Percentiles rank a stretch among this genome's conserved stretches.
Evolutionary conservation across 2,797 vertebrate species (phyloP).

Genomic region (Urophycis tenuis): DNA sequence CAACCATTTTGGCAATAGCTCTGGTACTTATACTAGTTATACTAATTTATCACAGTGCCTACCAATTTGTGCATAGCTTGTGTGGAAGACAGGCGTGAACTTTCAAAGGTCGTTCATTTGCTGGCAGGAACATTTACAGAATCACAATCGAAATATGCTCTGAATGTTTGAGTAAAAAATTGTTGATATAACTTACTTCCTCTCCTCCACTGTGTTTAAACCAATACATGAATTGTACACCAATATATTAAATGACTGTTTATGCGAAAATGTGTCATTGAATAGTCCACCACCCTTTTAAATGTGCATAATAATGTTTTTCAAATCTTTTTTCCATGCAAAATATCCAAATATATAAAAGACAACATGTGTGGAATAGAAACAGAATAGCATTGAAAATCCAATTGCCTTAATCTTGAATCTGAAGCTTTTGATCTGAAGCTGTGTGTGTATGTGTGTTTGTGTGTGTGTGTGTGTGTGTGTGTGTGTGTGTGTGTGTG

Average conservation of each 20-base stretch:
- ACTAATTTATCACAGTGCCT: background rate
- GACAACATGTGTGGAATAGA: no score
- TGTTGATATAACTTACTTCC: background rate
- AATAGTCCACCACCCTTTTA: no score
- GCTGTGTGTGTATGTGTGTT: no score
- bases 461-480: no score
- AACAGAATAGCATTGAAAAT: background rate
- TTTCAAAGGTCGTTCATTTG: background rate
- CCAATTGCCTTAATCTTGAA: background rate
- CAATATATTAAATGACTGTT: background rate
- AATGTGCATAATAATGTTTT: background rate
- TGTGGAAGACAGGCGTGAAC: background rate
- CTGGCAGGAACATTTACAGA: background rate
- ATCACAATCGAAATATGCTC: background rate
- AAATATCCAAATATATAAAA: background rate
- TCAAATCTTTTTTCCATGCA: background rate
- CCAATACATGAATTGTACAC: background rate
- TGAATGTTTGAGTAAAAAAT: background rate
- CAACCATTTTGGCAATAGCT: background rate
- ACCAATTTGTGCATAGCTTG: background rate
- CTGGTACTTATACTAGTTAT: background rate
- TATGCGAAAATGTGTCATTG: no score
- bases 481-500: no score
- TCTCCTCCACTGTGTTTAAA: background rate
- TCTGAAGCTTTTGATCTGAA: no score